Evolutionary conservation across 2,888 invertebrate genomes (phyloP), one percentile per base, ranked within the genome.

Genomic region (Acrobasis suavella): DNA sequence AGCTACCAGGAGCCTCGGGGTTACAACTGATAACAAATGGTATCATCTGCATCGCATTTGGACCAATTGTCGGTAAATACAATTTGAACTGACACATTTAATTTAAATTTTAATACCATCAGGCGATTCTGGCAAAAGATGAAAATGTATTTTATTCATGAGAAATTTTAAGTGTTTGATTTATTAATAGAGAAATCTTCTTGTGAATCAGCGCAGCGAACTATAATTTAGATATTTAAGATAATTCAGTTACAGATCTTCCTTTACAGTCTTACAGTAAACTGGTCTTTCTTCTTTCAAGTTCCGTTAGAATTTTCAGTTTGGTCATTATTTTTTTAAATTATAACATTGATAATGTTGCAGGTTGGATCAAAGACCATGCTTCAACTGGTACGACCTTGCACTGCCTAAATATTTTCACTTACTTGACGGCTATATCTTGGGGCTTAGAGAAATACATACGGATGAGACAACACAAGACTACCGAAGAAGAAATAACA

Each of bases 1-100:
- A 95, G 64, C 77, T 96, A 64, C 95, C 96, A 0, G 95, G 95
- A 10, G 96, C 96, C 2, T 93, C 95, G 0, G 96, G 96, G 0
- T 85, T 96, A 56, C 96, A 96, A 75, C 81, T 96, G 49, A 84
- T 96, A 9, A 94, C 94, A 56, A 94, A 95, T 71, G 96, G 96
- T 0, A 79, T 95, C 5, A 92, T 94, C 12, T 95, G 94, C 64
- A 80, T 95, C 5, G 66, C 86, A 0, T 77, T 95, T 32, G 96
- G 95, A 55, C 96, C 96, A 38, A 76, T 95, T 70, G 94, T 96
- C 39, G 96, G 95, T 95, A 81, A 86, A 55, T 12, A 10, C n/a
- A 42, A 6, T 50, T 12, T 39, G 32, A 32, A 32, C 32, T 32
- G 32, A 32, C 8, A 32, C 32, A 8, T 7, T 32, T 32, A 32